Percentiles rank a stretch among this genome's conserved stretches.
These are phyloP conservation scores for Amphipoea oculea DNA, from an alignment of 2,888 invertebrate species.

Conservation along the genomic window DNA sequence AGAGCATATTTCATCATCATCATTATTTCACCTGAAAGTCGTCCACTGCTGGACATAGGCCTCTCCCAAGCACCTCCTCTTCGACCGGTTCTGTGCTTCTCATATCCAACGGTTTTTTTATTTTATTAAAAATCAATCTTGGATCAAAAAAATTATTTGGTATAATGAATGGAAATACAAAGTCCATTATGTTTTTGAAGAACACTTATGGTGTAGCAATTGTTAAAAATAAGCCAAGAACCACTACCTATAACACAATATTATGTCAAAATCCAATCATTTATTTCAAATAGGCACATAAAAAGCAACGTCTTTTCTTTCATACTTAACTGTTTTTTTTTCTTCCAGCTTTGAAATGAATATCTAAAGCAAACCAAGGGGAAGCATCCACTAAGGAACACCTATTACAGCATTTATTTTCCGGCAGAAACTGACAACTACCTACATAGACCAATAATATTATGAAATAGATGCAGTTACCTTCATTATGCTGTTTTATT, in stretches of 20 bases:
- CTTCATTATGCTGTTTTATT: slow-evolving; percentile 62
- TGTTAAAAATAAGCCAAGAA: neutral
- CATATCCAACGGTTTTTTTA: neutral
- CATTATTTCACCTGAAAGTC: no score
- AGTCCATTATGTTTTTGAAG: neutral
- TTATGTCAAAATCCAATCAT: neutral
- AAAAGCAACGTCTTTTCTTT: neutral
- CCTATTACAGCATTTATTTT: slow-evolving; percentile 11
- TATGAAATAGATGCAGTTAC: slow-evolving; percentile 78
- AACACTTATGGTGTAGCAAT: neutral
- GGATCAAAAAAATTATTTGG: neutral
- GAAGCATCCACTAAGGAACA: slow-evolving; percentile 1
- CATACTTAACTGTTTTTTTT: slow-evolving; percentile 23
- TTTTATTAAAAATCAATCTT: neutral
- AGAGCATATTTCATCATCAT: no score
- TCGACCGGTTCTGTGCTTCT: no score
- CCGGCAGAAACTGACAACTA: slow-evolving; percentile 48
- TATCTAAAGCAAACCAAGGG: slow-evolving; percentile 67
- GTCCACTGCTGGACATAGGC: no score
- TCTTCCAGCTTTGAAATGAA: slow-evolving; percentile 78
- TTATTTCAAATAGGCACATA: neutral
- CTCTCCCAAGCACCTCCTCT: no score
- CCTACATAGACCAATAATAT: slow-evolving; percentile 74
- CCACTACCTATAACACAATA: neutral
- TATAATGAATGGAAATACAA: neutral